These are phyloP conservation scores for Himalopsyche anomala DNA, from an alignment of 2,888 invertebrate species.

Conservation along the genomic window DNA sequence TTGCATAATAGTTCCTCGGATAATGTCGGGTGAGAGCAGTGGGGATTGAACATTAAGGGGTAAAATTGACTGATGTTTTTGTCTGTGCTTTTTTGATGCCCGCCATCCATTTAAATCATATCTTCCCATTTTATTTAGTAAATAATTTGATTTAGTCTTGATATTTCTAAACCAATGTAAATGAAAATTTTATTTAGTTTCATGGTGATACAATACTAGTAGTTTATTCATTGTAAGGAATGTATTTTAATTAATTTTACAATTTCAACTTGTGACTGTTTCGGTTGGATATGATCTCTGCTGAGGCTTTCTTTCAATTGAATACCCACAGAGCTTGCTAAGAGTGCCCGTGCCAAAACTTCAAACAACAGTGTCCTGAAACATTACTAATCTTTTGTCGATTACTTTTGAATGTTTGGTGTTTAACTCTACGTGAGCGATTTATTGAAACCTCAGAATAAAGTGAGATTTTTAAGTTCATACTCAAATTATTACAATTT, in stretches of 20 bases:
- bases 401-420: not conserved
- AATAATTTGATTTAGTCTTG: conserved; percentile 53
- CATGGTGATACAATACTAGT: conserved; percentile 54
- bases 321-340: conserved; percentile 48
- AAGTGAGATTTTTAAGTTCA: conserved; percentile 44
- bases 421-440: not conserved
- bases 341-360: conserved; percentile 64
- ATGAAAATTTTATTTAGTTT: conserved; percentile 57
- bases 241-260: conserved; percentile 48
- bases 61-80: conserved; percentile 63
- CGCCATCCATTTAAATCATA: conserved; percentile 59
- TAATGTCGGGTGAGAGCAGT: conserved; percentile 40
- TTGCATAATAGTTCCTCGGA: conserved; percentile 19
- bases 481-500: conserved; percentile 34
- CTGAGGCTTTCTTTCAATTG: conserved; percentile 51
- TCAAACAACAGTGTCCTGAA: conserved; percentile 11
- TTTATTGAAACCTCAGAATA: conserved; percentile 3
- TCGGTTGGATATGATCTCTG: conserved; percentile 62
- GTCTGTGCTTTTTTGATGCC: conserved; percentile 63
- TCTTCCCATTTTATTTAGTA: conserved; percentile 58
- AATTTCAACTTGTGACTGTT: conserved; percentile 50
- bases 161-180: conserved; percentile 56
- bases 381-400: not conserved
- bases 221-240: conserved; percentile 45
- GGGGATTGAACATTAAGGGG: conserved; percentile 55